Conservation (phyloP, 2,888 invertebrate species). For the Zele albiditarsus region DNA sequence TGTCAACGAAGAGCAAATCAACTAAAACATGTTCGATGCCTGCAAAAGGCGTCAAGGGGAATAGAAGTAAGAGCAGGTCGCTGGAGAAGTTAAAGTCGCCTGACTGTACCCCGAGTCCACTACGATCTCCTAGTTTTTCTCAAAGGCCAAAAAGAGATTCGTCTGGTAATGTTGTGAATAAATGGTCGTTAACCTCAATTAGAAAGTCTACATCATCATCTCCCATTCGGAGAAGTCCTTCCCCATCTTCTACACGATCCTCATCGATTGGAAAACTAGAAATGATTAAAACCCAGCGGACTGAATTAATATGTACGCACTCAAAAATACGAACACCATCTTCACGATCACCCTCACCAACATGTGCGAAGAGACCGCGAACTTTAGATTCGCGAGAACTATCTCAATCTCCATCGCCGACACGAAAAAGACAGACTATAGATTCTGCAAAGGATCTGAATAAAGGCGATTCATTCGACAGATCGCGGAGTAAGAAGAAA, state of each 20-base stretch:
- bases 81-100: constrained; percentile 37
- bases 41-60: constrained; percentile 6
- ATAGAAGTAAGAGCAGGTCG: neutral
- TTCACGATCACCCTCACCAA: constrained; percentile 50
- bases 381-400: constrained; percentile 45
- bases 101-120: constrained; percentile 37
- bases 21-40: constrained; percentile 9
- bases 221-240: constrained; percentile 16
- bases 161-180: constrained; percentile 43
- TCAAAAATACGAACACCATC: constrained; percentile 28
- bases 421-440: constrained; percentile 43
- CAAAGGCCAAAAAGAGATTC: constrained; percentile 44
- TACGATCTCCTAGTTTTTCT: constrained; percentile 29
- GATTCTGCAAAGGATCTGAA: constrained; percentile 21
- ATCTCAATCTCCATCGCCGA: constrained; percentile 53
- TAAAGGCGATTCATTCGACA: constrained; percentile 6
- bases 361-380: constrained; percentile 52
- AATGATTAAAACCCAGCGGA: neutral
- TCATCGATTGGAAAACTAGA: constrained; percentile 6
- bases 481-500: constrained; percentile 46
- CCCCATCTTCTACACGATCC: neutral
- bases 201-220: constrained; percentile 18
- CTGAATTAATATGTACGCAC: constrained; percentile 15
- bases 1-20: neutral
- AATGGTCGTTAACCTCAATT: neutral